Base-by-base conservation (phyloP, 2,888 invertebrate species). In the Cyrtodaria siliqua region DNA sequence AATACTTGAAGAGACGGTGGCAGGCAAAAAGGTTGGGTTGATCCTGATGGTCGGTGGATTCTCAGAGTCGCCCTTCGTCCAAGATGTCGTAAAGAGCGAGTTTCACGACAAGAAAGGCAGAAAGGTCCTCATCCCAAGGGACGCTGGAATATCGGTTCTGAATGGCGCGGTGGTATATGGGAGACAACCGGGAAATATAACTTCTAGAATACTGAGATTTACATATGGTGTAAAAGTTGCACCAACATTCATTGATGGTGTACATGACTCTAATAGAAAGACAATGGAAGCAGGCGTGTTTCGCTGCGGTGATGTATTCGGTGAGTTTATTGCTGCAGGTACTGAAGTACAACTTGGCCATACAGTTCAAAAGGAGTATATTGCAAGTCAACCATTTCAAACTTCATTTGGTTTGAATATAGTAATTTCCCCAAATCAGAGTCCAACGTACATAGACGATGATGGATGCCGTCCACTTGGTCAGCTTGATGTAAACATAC, bases 31-130 rank as follows among this genome's bases (percentile, higher is more conserved):
- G 27, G 47, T 81, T 1, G 47, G 60, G 14, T 50, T 78, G 16
- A 78, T 81, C 20, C 61, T 81, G 44, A 72, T 81, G 71, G 81
- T 81, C 2, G 81, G 81, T 12, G 81, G 81, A 18, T 78, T 81
- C 38, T 78, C 81, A 1, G 81, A 81, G 64, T 74, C 78, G 16
- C 40, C 68, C 0, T 78, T 44, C 53, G 72, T 81, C 16, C 82
- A 79, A 50, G 70, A 79, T 42, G 75, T 79, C 12, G 63, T 82
- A 8, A 75, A 73, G 27, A 40, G 23, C 0, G 76, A 68, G 56
- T 82, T 79, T 53, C 72, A 75, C 16, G 63, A 64, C 14, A 79
- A 72, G 38, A 75, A 69, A 23, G 60, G 20, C 8, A 59, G 55
- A 24, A 64, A 66, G 42, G 63, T 82, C 8, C 70, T 82, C 18